Evolutionary conservation across 2,888 invertebrate genomes (phyloP), one percentile per base, ranked within the genome.

Genomic region (Epistrophe eligans): DNA sequence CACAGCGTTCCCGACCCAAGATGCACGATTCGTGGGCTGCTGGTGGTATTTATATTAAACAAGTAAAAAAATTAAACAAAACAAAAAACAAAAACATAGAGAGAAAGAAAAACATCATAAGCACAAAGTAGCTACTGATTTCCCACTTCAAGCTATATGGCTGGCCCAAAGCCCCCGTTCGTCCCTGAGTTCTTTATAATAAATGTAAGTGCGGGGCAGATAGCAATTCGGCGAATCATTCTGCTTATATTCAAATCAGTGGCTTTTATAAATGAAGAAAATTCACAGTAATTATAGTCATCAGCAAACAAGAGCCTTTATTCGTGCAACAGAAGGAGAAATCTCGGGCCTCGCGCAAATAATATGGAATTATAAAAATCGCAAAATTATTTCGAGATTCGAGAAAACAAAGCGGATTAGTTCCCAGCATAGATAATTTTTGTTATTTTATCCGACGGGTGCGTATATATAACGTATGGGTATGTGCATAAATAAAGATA

Each of bases 241-340:
- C 83, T 77, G 70, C 83, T 83, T 83, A 87, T 87, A 87, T 87
- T 87, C 87, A 87, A 87, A 87, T 87, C 87, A 87, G 83, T 79
- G 72, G 87, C 60, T 88, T 70, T 89, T 88, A 89, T 88, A 89
- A 88, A 89, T 88, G 89, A 89, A 89, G 89, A 89, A 89, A 89
- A 89, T 90, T 89, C 91, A 89, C 87, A 85, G 90, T 91, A 91
- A 91, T 91, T 91, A 91, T 91, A 91, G 91, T 91, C 90, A 91
- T 91, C 89, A 81, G 81, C 74, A 88, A 85, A 89, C 88, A 85
- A 83, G 82, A 89, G 67, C 80, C 79, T 62, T 73, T 82, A 67
- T 73, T 77, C 48, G 48, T 79, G 43, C 62, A 74, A 79, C 80
- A 80, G 80, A 80, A 77, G 77, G 72, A 84, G 77, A 84, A 84